Evolutionary conservation across 2,113 vertebrate species (phyloP).

Genomic region (Lepus americanus): DNA sequence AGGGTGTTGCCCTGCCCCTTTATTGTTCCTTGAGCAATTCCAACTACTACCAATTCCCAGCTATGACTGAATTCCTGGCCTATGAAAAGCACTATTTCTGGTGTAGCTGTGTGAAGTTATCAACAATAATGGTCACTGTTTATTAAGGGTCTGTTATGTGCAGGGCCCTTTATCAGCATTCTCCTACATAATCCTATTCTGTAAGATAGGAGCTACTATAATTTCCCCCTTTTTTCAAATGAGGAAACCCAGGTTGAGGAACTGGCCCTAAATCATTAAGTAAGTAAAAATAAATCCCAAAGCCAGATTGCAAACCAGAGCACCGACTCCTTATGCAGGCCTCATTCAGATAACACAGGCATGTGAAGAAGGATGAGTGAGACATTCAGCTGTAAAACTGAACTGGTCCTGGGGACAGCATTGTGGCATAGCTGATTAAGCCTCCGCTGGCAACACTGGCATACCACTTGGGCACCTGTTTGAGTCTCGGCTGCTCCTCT

Average conservation of each 20-base stretch:
- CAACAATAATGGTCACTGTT: neutral
- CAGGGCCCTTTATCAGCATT: neutral
- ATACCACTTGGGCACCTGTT: too few relatives aligned
- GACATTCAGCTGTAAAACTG: neutral
- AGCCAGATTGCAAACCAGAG: neutral
- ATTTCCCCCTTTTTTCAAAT: neutral
- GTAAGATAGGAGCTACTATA: neutral
- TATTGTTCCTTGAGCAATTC: neutral
- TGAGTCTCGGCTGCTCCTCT: too few relatives aligned
- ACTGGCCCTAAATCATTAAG: neutral
- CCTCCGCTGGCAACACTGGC: too few relatives aligned
- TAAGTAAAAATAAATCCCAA: neutral
- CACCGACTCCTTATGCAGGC: neutral
- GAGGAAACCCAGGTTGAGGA: neutral
- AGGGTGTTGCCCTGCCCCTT: neutral
- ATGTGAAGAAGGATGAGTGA: neutral
- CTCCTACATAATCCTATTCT: neutral
- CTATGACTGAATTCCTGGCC: slow-evolving; percentile 14
- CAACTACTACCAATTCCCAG: slow-evolving; percentile 2
- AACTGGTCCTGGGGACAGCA: neutral
- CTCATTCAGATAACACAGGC: neutral
- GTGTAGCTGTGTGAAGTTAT: neutral
- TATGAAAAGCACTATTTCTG: neutral
- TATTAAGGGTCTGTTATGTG: neutral
- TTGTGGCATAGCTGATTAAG: too few relatives aligned